Base-by-base conservation (phyloP, 1,140 invertebrate genomes). In the Drosophila ficusphila region DNA sequence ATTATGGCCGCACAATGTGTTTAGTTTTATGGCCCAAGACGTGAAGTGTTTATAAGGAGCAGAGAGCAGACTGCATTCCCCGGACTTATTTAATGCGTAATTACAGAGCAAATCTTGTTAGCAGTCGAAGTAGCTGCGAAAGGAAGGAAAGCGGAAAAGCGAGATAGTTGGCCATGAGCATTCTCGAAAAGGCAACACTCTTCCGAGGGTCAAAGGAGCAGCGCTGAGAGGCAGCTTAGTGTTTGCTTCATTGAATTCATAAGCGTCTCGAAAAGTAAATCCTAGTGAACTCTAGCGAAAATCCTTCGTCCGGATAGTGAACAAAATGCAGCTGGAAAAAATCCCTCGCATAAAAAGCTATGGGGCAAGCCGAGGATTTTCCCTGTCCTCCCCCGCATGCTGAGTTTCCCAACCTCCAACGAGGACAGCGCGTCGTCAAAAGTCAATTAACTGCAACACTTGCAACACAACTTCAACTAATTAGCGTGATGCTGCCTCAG, bases 361-460 rank as follows among this genome's bases (percentile, higher is more conserved):
- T 53, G 47, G 57, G 64, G 38, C 52, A 70, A 44, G 21, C 67
- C 53, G 46, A 60, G 67, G 67, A 71, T 71, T 49, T 70, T 44
- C 19, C 31, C 23, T 21, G 39, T 38, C 8, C 14, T 12, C n/a
- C 39, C 21, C 25, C 5, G 19, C 12, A 23, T 42, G 42, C 9
- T 3, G 12, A 27, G 42, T 11, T 36, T 14, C 25, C 8, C 27
- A 18, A 48, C 33, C 48, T 38, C 38, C 51, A 51, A 25, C 39
- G 33, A 16, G 44, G 47, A 52, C 41, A 75, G 41, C 53, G 67
- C 71, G 61, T 81, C 76, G 81, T 88, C 82, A 85, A 73, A 85
- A 81, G 76, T 85, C 81, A 85, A 85, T 85, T 85, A 86, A 81
- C 81, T 85, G 76, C 71, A 83, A 85, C 79, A 85, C 71, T 85